Evolutionary conservation across 2,888 invertebrate genomes (phyloP).

Genomic region (Agelastica alni): DNA sequence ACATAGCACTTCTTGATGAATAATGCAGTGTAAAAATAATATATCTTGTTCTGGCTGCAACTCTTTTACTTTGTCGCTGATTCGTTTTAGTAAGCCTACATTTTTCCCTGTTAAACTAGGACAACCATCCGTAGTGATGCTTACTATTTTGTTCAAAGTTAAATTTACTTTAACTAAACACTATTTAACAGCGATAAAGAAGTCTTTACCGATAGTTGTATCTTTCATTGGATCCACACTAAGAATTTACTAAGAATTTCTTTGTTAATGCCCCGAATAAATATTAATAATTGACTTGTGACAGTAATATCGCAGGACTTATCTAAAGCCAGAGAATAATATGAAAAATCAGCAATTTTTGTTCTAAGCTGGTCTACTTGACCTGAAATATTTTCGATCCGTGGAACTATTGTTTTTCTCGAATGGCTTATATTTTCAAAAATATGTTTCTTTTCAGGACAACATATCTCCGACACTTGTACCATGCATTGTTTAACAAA

Average conservation of each 20-base stretch:
- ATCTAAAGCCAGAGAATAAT: neutral
- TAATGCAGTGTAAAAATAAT: neutral
- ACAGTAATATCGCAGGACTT: neutral
- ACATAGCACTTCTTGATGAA: neutral
- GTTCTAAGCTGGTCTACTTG: neutral
- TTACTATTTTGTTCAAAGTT: neutral
- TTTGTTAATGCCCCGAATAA: neutral
- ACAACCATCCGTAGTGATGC: neutral
- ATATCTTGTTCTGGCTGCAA: neutral
- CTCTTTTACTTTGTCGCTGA: neutral
- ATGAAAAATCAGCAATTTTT: neutral
- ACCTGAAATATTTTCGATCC: neutral
- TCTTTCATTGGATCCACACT: neutral
- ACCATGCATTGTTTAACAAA: neutral
- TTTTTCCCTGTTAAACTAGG: neutral
- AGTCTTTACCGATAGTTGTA: neutral
- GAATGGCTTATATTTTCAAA: neutral
- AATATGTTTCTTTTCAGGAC: neutral
- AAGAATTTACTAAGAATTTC: neutral
- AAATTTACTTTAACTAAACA: conserved; percentile 1
- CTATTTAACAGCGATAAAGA: neutral
- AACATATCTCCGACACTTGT: neutral
- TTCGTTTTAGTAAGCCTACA: neutral
- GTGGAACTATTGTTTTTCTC: too few species aligned
- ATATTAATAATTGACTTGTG: neutral